These are phyloP conservation scores for Momotus momota DNA, from an alignment of 2,797 vertebrate genomes.

Conservation along the genomic window DNA sequence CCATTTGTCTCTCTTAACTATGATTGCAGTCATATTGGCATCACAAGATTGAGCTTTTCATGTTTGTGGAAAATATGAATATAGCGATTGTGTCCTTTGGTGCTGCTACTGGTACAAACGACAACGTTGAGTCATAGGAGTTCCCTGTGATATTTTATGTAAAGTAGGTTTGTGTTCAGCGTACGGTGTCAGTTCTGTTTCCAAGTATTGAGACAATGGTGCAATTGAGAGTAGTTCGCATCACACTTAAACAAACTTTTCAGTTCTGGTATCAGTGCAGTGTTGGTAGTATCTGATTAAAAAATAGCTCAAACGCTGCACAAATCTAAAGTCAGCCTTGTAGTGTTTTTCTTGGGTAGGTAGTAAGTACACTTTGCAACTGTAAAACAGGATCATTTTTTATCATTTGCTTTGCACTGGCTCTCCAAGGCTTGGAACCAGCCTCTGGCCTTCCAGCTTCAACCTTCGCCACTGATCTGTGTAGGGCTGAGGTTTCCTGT, in stretches of 20 bases:
- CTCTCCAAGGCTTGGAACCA: not conserved
- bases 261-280: not conserved
- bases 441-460: not conserved
- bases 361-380: not conserved
- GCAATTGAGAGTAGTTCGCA: not conserved
- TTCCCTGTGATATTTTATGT: not conserved
- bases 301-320: not conserved
- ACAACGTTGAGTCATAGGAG: not conserved
- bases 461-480: not conserved
- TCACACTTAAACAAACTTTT: not conserved
- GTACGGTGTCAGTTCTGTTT: not conserved
- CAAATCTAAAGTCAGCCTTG: not conserved
- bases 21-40: slow-evolving; percentile 61
- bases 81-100: slow-evolving; percentile 27
- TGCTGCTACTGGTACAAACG: not conserved
- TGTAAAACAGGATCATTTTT: not conserved
- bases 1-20: slow-evolving; percentile 34
- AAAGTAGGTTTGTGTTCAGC: not conserved
- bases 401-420: not conserved
- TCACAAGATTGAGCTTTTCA: slow-evolving; percentile 63
- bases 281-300: not conserved
- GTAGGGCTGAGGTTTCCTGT: not conserved
- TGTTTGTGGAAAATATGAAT: slow-evolving; percentile 55
- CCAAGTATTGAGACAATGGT: not conserved
- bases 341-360: not conserved